phyloP scores from a whole-genome alignment of 2,888 invertebrate species.

The Alcis repandata region DNA sequence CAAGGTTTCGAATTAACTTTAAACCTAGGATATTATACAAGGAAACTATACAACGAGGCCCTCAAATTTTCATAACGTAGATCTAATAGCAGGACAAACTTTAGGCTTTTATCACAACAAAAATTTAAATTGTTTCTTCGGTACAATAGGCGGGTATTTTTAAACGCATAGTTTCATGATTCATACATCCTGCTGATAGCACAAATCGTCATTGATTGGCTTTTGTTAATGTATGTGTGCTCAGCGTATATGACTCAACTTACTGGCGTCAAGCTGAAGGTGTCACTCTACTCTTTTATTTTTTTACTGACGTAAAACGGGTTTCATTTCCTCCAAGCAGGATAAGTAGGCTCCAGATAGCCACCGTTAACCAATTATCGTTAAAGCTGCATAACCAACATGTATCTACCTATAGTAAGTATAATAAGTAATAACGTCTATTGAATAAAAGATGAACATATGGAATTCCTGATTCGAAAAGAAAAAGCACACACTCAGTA shows the following conservation, averaged over 20 bases:
- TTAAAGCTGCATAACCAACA: constrained; percentile 27
- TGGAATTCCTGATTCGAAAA: constrained; percentile 29
- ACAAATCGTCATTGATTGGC: constrained; percentile 67
- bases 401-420: background rate
- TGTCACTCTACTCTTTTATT: constrained; percentile 45
- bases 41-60: background rate
- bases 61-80: background rate
- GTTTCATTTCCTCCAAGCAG: constrained; percentile 44
- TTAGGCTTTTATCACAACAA: background rate
- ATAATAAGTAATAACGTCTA: constrained; percentile 28
- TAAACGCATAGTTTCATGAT: constrained; percentile 50
- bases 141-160: constrained; percentile 3
- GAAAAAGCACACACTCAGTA: constrained; percentile 24
- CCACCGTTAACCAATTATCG: constrained; percentile 41
- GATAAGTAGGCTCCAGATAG: constrained; percentile 27
- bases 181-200: constrained; percentile 63
- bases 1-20: background rate
- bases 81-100: background rate
- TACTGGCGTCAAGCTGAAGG: constrained; percentile 53
- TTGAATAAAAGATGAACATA: constrained; percentile 37
- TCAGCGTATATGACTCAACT: constrained; percentile 64
- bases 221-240: constrained; percentile 55
- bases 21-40: background rate
- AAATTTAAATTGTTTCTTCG: background rate
- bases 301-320: constrained; percentile 42